A percentile compares a stretch with the other conserved stretches of the same genome.
Conservation (phyloP, 2,113 vertebrate species). For the Pantherophis guttatus region DNA sequence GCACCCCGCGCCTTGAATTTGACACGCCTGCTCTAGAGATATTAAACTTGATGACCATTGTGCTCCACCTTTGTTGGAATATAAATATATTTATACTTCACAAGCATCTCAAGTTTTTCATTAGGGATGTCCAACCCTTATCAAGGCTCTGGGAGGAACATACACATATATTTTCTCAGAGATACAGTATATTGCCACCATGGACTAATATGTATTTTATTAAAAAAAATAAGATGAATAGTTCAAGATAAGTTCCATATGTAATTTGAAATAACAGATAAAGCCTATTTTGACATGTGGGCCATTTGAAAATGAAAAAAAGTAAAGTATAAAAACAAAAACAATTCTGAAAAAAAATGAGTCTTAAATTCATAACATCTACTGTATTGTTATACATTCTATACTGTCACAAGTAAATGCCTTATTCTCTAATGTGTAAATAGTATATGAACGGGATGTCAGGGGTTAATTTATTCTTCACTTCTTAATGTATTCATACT, state of each 20-base stretch:
- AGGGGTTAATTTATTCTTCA: too few species aligned
- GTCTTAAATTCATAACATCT: background rate
- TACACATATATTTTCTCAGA: background rate
- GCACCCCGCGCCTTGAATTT: too few species aligned
- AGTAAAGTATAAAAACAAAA: background rate
- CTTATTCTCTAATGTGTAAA: too few species aligned
- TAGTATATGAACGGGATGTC: too few species aligned
- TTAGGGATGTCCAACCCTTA: background rate
- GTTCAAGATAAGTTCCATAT: background rate
- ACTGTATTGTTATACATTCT: too few species aligned
- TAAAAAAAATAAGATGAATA: background rate
- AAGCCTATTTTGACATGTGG: background rate
- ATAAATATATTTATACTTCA: background rate
- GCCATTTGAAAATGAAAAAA: background rate
- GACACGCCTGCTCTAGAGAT: background rate
- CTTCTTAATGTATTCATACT: too few species aligned
- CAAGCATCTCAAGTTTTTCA: background rate
- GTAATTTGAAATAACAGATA: background rate
- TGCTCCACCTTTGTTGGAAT: background rate
- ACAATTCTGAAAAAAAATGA: background rate
- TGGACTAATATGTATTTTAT: background rate
- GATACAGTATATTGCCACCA: background rate
- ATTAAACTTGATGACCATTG: background rate
- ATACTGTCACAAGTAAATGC: too few species aligned
- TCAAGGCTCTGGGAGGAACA: background rate